Evolutionary conservation across 2,888 invertebrate species (phyloP).

Genomic region (Brassicogethes aeneus): DNA sequence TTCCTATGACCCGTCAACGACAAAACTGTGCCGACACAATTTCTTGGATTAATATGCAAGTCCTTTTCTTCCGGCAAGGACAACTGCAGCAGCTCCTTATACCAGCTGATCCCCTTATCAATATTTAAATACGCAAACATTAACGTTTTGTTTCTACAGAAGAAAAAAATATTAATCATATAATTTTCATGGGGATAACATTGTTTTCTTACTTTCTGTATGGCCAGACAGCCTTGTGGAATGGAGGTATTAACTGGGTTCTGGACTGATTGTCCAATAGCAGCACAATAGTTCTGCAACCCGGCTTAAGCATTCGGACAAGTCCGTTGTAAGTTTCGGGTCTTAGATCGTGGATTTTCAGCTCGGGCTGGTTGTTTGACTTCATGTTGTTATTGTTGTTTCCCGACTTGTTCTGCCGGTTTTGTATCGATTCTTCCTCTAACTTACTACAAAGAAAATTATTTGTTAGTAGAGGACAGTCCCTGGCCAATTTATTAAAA

Average conservation of each 20-base stretch:
- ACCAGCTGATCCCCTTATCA: constrained; percentile 91
- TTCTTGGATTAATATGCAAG: constrained; percentile 86
- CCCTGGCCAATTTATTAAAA: no score
- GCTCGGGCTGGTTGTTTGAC: constrained; percentile 49
- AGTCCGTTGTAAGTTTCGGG: constrained; percentile 94
- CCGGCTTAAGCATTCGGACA: constrained; percentile 90
- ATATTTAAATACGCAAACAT: constrained; percentile 90
- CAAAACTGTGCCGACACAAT: constrained; percentile 94
- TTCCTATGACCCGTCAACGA: constrained; percentile 93
- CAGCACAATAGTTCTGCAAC: constrained; percentile 86
- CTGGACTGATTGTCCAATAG: constrained; percentile 85
- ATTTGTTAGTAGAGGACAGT: no score
- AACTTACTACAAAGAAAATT: constrained; percentile 39
- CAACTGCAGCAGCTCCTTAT: constrained; percentile 78
- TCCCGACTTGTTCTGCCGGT: constrained; percentile 43
- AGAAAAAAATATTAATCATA: constrained; percentile 2
- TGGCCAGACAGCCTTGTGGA: constrained; percentile 91
- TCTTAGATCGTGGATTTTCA: constrained; percentile 82
- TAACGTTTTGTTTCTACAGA: constrained; percentile 83
- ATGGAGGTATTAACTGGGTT: constrained; percentile 77
- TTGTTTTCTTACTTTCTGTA: constrained; percentile 71
- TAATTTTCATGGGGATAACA: not conserved
- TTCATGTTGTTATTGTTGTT: constrained; percentile 27
- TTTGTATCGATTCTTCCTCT: constrained; percentile 51
- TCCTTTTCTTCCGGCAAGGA: constrained; percentile 76